Base-by-base conservation (phyloP, 2,888 invertebrate genomes). In the Phragmatobia fuliginosa region DNA sequence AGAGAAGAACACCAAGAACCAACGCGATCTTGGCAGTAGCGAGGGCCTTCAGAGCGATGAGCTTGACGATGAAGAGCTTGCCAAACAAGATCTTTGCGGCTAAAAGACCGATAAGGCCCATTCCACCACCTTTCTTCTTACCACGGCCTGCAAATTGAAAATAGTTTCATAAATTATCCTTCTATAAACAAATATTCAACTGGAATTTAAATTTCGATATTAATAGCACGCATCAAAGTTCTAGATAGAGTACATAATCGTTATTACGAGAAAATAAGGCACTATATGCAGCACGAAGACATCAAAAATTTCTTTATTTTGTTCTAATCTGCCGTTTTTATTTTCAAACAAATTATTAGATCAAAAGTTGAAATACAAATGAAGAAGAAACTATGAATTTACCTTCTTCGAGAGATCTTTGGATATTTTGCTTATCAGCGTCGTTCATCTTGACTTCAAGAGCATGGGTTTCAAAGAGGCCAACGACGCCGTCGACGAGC, bases 391-490 rank as follows among this genome's bases (percentile, higher is more conserved):
- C 18, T 33, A 7, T 4, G 68, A n/a, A 62, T 56, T 71, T 96
- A 97, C 98, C 97, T 97, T 98, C 98, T 86, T 97, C 98, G 64
- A 97, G 94, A n/a, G 97, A 97, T 79, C 97, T 96, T 86, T 97
- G 96, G 88, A 98, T 96, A 83, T 97, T 97, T 80, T 97, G 96
- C 80, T 97, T 96, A 60, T 97, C 96, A 66, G 96, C 96, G 74
- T 96, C 96, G 82, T 98, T 98, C 83, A 98, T 96, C 90, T 97
- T 97, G 84, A 98, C 96, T 87, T 98, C 98, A 60, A 98, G 94
- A 28, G 97, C 97, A 85, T 98, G 98, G 66, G 97, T 97, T 84
- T 97, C 97, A 78, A 98, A 96, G 89, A 98, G 97, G 82, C 96
- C 96, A 76, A 97, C 96, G 16, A 98, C 96, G 77, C 97, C 96